These are phyloP conservation scores for Lobophora halterata DNA, from an alignment of 2,888 invertebrate genomes.

Conservation along the genomic window DNA sequence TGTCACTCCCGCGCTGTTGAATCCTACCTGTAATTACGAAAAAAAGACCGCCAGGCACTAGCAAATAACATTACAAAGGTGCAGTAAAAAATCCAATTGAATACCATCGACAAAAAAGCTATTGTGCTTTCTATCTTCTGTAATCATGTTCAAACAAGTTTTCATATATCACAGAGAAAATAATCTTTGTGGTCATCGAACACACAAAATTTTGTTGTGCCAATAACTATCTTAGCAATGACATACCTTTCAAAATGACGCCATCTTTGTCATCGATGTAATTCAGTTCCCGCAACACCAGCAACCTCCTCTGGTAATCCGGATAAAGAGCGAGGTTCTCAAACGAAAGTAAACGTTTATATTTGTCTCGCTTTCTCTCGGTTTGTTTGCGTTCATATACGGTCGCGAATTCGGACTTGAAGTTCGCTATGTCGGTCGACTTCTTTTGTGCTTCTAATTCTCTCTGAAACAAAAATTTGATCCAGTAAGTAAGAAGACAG, in stretches of 20 bases:
- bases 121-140: no score
- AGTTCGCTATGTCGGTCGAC: constrained; percentile 88
- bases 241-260: constrained; percentile 65
- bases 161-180: no score
- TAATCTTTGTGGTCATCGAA: no score
- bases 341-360: constrained; percentile 89
- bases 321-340: constrained; percentile 93
- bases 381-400: constrained; percentile 88
- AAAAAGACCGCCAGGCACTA: no score
- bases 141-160: no score
- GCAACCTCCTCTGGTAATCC: constrained; percentile 91
- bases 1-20: no score
- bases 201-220: no score
- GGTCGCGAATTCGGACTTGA: constrained; percentile 87
- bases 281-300: constrained; percentile 87
- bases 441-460: constrained; percentile 77
- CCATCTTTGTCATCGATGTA: constrained; percentile 80
- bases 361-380: constrained; percentile 83
- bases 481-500: neutral
- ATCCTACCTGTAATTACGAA: no score
- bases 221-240: no score
- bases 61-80: no score
- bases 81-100: no score
- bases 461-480: constrained; percentile 43
- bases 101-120: no score